Percentiles rank a stretch among this genome's conserved stretches.
phyloP scores from a whole-genome alignment of 2,797 vertebrate species.

The Chelon labrosus region DNA sequence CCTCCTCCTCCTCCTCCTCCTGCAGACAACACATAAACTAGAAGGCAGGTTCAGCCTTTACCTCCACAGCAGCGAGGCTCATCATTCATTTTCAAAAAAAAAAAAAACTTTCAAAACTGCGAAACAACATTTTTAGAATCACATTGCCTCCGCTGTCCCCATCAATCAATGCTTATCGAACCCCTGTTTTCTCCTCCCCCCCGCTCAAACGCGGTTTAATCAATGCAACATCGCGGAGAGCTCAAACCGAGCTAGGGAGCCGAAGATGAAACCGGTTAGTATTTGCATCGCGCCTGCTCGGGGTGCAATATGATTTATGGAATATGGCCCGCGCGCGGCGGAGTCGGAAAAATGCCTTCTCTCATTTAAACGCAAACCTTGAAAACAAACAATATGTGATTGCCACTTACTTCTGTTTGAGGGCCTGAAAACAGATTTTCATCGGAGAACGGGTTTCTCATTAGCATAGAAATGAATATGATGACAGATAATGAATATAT shows the following conservation, averaged over 20 bases:
- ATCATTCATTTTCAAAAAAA: conserved; percentile 60
- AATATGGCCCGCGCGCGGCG: conserved; percentile 56
- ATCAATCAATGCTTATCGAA: conserved; percentile 73
- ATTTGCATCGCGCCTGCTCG: conserved; percentile 59
- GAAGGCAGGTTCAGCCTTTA: conserved; percentile 4
- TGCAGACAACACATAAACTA: conserved; percentile 49
- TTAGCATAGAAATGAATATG: conserved; percentile 91
- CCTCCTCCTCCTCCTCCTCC: conserved; percentile 13
- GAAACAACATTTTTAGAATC: conserved; percentile 59
- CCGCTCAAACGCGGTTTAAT: conserved; percentile 66
- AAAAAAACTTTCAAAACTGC: conserved; percentile 36
- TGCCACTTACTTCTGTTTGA: conserved; percentile 85
- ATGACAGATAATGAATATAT: conserved; percentile 89
- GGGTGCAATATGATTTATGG: conserved; percentile 75
- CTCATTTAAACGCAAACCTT: conserved; percentile 79
- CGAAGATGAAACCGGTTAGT: conserved; percentile 62
- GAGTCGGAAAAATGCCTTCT: conserved; percentile 73
- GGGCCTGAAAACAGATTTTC: conserved; percentile 82
- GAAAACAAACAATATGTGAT: conserved; percentile 83
- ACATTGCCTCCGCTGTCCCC: conserved; percentile 63
- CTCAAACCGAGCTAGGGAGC: conserved; percentile 20
- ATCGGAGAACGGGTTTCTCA: conserved; percentile 79
- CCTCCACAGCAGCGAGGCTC: conserved; percentile 33
- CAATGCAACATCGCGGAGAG: conserved; percentile 37
- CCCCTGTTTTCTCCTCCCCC: conserved; percentile 29